Percentiles rank a stretch among this genome's conserved stretches.
phyloP scores from a whole-genome alignment of 2,797 vertebrate species.

The Tapirus indicus region DNA sequence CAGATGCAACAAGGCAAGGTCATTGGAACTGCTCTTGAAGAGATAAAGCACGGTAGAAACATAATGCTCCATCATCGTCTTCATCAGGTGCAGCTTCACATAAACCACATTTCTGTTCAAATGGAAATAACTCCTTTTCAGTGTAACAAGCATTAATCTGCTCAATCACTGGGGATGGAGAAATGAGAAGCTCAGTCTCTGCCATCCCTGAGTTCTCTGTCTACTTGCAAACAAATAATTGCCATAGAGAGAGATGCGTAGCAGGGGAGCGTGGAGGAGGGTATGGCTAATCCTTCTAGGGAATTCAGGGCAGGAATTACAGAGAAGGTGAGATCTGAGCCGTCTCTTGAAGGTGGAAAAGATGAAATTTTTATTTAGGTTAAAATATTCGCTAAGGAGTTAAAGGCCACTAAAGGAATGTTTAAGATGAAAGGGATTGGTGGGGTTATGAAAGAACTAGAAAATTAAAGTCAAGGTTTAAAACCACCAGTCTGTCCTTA shows the following conservation, averaged over 20 bases:
- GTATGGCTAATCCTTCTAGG: neutral
- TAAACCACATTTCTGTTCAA: neutral
- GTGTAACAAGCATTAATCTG: neutral
- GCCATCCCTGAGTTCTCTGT: neutral
- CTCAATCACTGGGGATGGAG: neutral
- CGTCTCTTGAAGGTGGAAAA: slow-evolving; percentile 40
- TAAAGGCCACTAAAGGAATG: slow-evolving; percentile 68
- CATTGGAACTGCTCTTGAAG: neutral
- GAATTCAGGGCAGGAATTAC: slow-evolving; percentile 50
- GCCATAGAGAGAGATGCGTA: neutral
- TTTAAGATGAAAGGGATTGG: slow-evolving; percentile 58
- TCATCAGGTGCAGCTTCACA: neutral
- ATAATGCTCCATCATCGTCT: neutral
- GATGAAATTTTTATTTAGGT: slow-evolving; percentile 79
- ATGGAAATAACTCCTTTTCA: neutral
- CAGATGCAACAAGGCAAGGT: neutral
- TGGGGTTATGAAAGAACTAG: slow-evolving; percentile 24
- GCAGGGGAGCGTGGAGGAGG: neutral
- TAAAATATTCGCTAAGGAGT: slow-evolving; percentile 77
- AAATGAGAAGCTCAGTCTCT: neutral
- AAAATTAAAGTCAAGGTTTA: slow-evolving; percentile 78
- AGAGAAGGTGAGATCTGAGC: slow-evolving; percentile 56
- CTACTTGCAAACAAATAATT: neutral
- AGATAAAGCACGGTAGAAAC: neutral
- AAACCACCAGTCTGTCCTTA: slow-evolving; percentile 55